phyloP scores from a whole-genome alignment of 2,797 vertebrate species.

The Rachycentron canadum region DNA sequence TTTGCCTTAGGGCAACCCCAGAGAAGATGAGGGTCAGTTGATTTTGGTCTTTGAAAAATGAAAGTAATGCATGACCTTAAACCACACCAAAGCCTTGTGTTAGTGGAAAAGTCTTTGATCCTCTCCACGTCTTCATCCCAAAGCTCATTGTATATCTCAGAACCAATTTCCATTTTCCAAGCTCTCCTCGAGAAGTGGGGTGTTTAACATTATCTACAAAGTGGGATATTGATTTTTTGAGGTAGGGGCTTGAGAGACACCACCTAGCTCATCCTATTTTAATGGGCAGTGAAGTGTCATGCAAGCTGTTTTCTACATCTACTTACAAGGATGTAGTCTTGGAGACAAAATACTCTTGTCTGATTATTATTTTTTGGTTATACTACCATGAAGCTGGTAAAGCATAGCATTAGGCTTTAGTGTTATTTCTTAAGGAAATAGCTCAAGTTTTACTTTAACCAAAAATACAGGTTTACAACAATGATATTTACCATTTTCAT shows the following conservation, averaged over 20 bases:
- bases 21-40: too few relatives aligned
- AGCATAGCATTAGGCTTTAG: background rate
- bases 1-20: too few relatives aligned
- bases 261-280: background rate
- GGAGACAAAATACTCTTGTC: too few relatives aligned
- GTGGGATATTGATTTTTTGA: background rate
- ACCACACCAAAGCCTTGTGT: background rate
- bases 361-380: background rate
- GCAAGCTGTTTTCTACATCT: background rate
- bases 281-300: too few relatives aligned
- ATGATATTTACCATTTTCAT: slow-evolving; percentile 80
- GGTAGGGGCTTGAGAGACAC: background rate
- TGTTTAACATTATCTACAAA: background rate
- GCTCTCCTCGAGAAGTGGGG: background rate
- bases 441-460: background rate
- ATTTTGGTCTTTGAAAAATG: too few relatives aligned
- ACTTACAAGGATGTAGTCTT: too few relatives aligned
- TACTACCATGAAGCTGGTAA: background rate
- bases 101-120: background rate
- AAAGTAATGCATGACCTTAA: background rate
- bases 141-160: background rate
- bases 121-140: background rate
- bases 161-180: background rate
- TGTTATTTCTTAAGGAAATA: background rate
- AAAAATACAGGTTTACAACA: background rate